Base-by-base conservation (phyloP, 2,113 vertebrate genomes). In the Eonycteris spelaea region DNA sequence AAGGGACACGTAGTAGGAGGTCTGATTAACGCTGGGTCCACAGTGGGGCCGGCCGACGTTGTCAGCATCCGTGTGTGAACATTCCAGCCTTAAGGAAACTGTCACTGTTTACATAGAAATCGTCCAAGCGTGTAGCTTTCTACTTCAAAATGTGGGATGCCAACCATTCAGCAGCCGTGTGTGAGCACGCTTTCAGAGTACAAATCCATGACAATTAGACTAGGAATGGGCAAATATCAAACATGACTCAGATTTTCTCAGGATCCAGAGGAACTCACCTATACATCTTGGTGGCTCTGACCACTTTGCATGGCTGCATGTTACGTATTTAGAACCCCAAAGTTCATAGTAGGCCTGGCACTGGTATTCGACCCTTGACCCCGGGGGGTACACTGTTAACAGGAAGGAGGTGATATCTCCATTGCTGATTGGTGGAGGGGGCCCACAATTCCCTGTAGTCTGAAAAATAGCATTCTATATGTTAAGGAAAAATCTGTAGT, bases 91-190 rank as follows among this genome's bases (percentile, higher is more conserved):
- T 14, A 30, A 57, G 35, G 11, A n/a, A 38, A 15, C 22, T 55
- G 14, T 26, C 51, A 57, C 55, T 35, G 75, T 78, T 35, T 24
- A 26, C 51, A 9, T 1, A 57, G 77, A 13, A 16, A 57, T 40
- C 38, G 14, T 35, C 22, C 53, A 38, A 38, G 21, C 2, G 2
- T 38, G 8, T 6, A 6, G 22, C 53, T 22, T 38, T 13, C 13
- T 3, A 57, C 13, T 2, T 51, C 6, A 15, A 6, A 13, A 6
- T 77, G 3, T 2, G 10, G 10, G 6, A 53, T n/a, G 30, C n/a
- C 30, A 6, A n/a, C 11, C 33, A 24, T 24, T 13, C 33, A 12
- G 33, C 33, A 35, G 75, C 48, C 24, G 48, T 35, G 9, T 21
- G 48, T 14, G 48, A 24, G 4, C 48, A 35, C 48, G 53, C 13